These are phyloP conservation scores for Thereva unica DNA, from an alignment of 2,888 invertebrate species.

Conservation along the genomic window DNA sequence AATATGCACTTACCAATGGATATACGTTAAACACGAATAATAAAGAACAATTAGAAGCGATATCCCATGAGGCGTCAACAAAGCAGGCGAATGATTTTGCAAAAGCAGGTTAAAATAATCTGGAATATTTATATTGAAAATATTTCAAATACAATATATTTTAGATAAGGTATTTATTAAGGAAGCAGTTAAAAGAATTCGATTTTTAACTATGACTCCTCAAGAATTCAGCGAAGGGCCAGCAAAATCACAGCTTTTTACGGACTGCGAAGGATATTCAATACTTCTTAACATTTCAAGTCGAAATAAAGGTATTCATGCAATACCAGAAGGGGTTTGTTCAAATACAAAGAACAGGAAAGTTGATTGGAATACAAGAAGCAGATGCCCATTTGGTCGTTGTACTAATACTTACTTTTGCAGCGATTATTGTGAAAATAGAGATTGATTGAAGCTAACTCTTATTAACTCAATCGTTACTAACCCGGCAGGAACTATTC, in stretches of 20 bases:
- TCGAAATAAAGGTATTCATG: slow-evolving; percentile 65
- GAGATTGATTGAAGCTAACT: no score
- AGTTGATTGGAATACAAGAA: no score
- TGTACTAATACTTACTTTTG: no score
- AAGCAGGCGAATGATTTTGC: slow-evolving; percentile 37
- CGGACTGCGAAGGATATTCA: slow-evolving; percentile 77
- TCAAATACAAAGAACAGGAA: slow-evolving; percentile 57
- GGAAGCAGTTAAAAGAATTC: slow-evolving; percentile 69
- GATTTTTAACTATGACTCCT: slow-evolving; percentile 59
- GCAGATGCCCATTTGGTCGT: no score
- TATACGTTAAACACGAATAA: slow-evolving; percentile 41
- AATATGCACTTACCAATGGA: slow-evolving; percentile 66
- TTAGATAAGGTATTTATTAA: slow-evolving; percentile 59
- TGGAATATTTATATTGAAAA: slow-evolving; percentile 29
- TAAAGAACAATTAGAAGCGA: slow-evolving; percentile 19
- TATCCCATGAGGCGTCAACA: slow-evolving; percentile 39
- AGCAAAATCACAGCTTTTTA: slow-evolving; percentile 72
- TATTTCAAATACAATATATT: slow-evolving; percentile 49
- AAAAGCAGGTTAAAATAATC: slow-evolving; percentile 24
- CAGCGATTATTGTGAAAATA: no score
- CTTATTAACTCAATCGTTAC: no score
- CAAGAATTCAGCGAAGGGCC: slow-evolving; percentile 84
- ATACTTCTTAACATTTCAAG: slow-evolving; percentile 83
- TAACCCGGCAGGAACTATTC: no score
- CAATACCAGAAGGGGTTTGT: slow-evolving; percentile 77